Evolutionary conservation across 2,113 vertebrate species (phyloP).

Genomic region (Syrmaticus mikado): DNA sequence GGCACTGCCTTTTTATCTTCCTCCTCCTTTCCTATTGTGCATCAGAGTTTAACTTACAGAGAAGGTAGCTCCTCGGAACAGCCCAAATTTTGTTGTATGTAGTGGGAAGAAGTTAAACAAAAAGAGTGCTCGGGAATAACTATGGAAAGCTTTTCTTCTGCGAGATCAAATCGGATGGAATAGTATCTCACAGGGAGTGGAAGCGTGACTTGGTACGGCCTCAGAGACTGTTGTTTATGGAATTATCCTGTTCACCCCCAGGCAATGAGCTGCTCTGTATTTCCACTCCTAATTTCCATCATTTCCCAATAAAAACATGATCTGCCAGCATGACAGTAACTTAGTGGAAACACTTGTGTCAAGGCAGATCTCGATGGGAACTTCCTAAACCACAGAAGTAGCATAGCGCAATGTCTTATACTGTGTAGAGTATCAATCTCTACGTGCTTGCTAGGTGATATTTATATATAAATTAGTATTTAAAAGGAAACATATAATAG

Average conservation of each 20-base stretch:
- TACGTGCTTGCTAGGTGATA: not conserved
- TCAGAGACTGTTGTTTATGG: not conserved
- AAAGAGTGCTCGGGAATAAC: not conserved
- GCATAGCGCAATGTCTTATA: not conserved
- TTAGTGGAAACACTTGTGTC: not conserved
- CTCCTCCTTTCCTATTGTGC: not conserved
- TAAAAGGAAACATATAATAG: not conserved
- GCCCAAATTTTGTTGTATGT: not conserved
- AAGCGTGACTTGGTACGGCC: not conserved
- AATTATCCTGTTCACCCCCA: not conserved
- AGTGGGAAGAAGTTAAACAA: not conserved
- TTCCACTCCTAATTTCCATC: not conserved
- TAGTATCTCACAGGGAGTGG: not conserved
- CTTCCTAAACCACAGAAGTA: not conserved
- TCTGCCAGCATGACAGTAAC: not conserved
- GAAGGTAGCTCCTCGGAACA: not conserved
- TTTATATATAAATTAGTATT: not conserved
- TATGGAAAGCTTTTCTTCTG: constrained; percentile 2
- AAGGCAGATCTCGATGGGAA: not conserved
- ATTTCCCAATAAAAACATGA: not conserved
- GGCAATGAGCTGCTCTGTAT: not conserved
- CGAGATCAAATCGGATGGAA: not conserved
- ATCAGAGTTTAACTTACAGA: not conserved
- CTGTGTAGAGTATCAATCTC: not conserved
- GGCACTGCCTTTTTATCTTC: not conserved